Evolutionary conservation across 2,113 vertebrate species (phyloP).

Genomic region (Heterotis niloticus): DNA sequence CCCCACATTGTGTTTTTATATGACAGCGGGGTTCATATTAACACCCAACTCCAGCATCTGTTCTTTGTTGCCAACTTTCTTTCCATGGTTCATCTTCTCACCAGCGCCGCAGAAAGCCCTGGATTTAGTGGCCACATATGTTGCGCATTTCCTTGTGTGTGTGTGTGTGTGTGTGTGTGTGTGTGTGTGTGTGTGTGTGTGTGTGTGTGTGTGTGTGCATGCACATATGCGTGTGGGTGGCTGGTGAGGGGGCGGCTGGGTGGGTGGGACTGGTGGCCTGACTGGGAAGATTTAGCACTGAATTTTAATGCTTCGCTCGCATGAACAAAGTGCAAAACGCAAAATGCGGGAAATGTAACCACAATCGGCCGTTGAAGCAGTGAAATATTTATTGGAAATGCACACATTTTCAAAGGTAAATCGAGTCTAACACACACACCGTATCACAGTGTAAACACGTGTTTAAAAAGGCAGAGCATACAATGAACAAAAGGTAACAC

Average conservation of each 20-base stretch:
- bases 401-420: no score
- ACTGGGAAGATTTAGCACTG: constrained; percentile 27
- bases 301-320: constrained; percentile 28
- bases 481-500: not conserved
- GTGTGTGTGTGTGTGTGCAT: not conserved
- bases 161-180: constrained; percentile 21
- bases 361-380: constrained; percentile 1
- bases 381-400: not conserved
- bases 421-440: no score
- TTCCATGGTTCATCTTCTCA: constrained; percentile 8
- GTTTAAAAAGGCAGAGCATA: not conserved
- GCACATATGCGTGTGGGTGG: constrained; percentile 8
- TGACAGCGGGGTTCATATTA: no score
- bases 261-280: constrained; percentile 11
- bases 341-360: constrained; percentile 11
- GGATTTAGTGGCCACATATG: constrained; percentile 26
- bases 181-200: constrained; percentile 15
- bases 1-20: no score
- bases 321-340: constrained; percentile 13
- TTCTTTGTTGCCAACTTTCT: constrained; percentile 5
- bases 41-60: constrained; percentile 6
- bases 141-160: constrained; percentile 16
- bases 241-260: not conserved
- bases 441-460: not conserved
- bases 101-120: not conserved